Evolutionary conservation across 2,888 invertebrate species (phyloP).

Genomic region (Drosophila flavopinicola): DNA sequence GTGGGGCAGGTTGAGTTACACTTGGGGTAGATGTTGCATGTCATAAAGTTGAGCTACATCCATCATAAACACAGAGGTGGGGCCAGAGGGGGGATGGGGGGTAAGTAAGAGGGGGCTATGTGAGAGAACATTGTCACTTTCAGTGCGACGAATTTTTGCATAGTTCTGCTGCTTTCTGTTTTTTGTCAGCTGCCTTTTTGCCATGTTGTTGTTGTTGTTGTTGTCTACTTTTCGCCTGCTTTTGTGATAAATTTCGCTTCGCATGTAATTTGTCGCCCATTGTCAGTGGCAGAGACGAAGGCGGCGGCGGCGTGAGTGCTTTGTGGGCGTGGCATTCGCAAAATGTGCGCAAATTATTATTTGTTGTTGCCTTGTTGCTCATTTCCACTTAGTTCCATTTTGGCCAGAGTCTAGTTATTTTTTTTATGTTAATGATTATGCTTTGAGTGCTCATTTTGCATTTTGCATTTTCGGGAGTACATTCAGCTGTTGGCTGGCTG

Average conservation of each 20-base stretch:
- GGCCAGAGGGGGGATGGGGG: not conserved
- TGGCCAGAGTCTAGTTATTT: constrained; percentile 28
- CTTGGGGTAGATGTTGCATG: constrained; percentile 21
- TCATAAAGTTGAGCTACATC: constrained; percentile 71
- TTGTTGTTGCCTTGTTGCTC: constrained; percentile 21
- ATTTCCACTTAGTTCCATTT: constrained; percentile 24
- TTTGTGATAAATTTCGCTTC: constrained; percentile 55
- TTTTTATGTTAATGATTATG: constrained; percentile 72
- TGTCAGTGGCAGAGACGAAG: constrained; percentile 56
- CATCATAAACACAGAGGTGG: constrained; percentile 46
- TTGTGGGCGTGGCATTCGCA: constrained; percentile 32
- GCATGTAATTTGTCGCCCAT: constrained; percentile 77
- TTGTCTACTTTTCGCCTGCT: constrained; percentile 12
- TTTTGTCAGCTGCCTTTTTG: too few relatives aligned
- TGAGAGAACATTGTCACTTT: constrained; percentile 62
- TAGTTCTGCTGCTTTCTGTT: constrained; percentile 35
- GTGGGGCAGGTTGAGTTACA: constrained; percentile 7
- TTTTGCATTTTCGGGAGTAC: constrained; percentile 60
- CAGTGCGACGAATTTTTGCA: constrained; percentile 65
- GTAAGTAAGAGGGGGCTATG: not conserved
- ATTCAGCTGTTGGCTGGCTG: constrained; percentile 37
- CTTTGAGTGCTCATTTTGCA: constrained; percentile 59
- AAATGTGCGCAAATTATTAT: constrained; percentile 53
- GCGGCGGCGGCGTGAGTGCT: constrained; percentile 4
- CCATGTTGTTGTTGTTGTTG: too few relatives aligned